Base-by-base conservation (phyloP, 1,140 invertebrate genomes). In the Euura saliciscinereae region DNA sequence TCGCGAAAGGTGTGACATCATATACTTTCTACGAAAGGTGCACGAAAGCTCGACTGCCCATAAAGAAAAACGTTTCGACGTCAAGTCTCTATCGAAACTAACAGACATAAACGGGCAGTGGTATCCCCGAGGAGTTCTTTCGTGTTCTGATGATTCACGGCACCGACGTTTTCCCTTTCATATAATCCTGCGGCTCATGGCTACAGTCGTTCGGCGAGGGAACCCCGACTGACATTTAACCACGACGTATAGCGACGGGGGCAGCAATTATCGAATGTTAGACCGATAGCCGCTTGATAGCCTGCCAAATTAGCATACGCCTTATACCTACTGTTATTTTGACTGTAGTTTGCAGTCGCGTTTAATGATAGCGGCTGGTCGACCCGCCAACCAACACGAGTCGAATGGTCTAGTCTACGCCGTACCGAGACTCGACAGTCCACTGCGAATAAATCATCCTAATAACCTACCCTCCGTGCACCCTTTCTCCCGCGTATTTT, bases 381-480 rank as follows among this genome's bases (percentile, higher is more conserved):
- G 72, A 71, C 43, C 7, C 68, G 8, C 5, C 45, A 43, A 59
- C 51, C 8, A 59, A 59, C 6, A 11, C 28, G 68, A 69, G 68
- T 69, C 68, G 68, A 67, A 67, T 13, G 66, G 66, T 42, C 28
- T 28, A 28, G 28, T 44, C n/a, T 43, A 46, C 2, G n/a, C 11
- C 68, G 68, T 44, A 69, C 66, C 67, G 51, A 59, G 51, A 66
- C 77, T 73, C 77, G 74, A 76, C 78, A 76, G 79, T 78, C 76
- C 78, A 74, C 75, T 75, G 68, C 73, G 74, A 76, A 78, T 84
- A 84, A 82, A 84, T 84, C 81, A 83, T 84, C 70, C 75, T 82
- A 82, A 84, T 83, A 84, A 81, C 78, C 77, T 74, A 59, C 51
- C 51, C 51, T 59, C 51, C 51, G 51, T n/a, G 5, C 51, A 59